Base-by-base conservation (phyloP, 2,888 invertebrate species). In the Drosophila quinaria region DNA sequence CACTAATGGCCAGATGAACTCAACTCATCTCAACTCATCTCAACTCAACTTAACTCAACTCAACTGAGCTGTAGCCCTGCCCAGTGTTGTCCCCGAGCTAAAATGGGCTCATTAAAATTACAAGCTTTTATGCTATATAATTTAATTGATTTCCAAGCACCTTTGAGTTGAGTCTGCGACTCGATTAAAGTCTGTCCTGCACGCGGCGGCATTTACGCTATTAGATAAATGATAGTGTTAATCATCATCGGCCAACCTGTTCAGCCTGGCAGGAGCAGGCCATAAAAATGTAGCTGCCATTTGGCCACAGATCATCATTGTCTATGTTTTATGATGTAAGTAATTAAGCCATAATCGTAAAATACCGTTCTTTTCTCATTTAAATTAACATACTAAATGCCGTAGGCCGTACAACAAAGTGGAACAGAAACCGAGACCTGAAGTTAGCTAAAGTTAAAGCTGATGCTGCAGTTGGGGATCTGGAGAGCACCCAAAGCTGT, bases 291-390 rank as follows among this genome's bases (percentile, higher is more conserved):
- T 47, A 42, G 50, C 49, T 19, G 58, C 75, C 51, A 61, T 64
- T 64, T 63, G 50, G 59, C 42, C 54, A 37, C 50, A 66, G 63
- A 79, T 68, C 61, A 69, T 59, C 70, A 68, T 70, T 71, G 67
- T 64, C 71, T 31, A 44, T 63, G 62, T 61, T 89, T 79, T 72
- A 81, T 85, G 72, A 73, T 81, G 80, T 84, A 72, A 75, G 81
- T 80, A 89, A 87, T 87, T 89, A 89, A 87, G 87, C 87, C 79
- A 90, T 87, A 90, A 90, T 90, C 90, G 79, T 90, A 78, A 87
- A 90, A 67, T 74, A 66, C 90, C 90, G 90, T 89, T 86, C 41
- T 50, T 77, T 81, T 84, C 79, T 80, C 81, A 87, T 87, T 89
- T 81, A 78, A 89, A 90, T 90, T 84, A 89, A 83, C 84, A 90